A percentile compares a stretch with the other conserved stretches of the same genome.
These are phyloP conservation scores for Eristalis arbustorum DNA, from an alignment of 2,888 invertebrate genomes.

Conservation along the genomic window DNA sequence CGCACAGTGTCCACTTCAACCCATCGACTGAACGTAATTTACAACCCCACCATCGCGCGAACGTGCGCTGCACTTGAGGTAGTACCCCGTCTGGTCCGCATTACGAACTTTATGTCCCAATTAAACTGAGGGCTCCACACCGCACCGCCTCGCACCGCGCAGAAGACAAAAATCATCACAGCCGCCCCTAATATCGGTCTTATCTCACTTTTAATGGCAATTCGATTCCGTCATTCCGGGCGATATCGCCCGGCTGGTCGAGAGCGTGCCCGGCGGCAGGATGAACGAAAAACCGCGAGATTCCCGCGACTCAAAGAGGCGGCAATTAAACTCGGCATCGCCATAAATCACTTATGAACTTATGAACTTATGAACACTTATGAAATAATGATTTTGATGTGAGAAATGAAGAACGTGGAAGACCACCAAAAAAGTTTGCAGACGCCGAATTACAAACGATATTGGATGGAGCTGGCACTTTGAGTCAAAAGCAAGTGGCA, in stretches of 20 bases:
- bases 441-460: no score
- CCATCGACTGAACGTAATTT: no score
- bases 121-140: conserved; percentile 8
- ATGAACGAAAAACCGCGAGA: not conserved
- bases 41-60: not conserved
- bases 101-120: conserved; percentile 22
- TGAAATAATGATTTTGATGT: no score
- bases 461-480: no score
- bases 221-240: conserved; percentile 52
- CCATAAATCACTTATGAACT: conserved; percentile 55
- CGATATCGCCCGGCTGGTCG: conserved; percentile 26
- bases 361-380: no score
- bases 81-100: not conserved
- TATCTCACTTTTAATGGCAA: conserved; percentile 41
- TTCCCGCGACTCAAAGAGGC: conserved; percentile 22
- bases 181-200: conserved; percentile 25
- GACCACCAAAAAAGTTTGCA: no score
- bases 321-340: conserved; percentile 33
- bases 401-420: no score
- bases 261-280: not conserved
- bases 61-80: not conserved
- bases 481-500: no score
- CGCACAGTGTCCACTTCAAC: not conserved
- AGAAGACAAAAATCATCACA: not conserved
- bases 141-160: not conserved